Evolutionary conservation across 2,797 vertebrate species (phyloP).

Genomic region (Pipistrellus pipistrellus): DNA sequence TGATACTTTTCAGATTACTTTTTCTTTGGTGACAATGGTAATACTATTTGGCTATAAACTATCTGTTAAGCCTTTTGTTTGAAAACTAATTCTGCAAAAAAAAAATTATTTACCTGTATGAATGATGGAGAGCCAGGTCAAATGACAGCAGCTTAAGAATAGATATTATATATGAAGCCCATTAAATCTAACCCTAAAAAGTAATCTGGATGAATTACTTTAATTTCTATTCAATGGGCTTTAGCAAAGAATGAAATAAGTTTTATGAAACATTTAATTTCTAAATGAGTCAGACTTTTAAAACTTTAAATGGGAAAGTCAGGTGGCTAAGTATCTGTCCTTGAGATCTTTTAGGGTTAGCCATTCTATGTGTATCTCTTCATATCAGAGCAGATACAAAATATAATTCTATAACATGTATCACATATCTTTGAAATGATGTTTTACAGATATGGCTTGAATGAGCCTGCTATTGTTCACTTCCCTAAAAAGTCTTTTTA

Average conservation of each 20-base stretch:
- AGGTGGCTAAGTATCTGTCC: constrained; percentile 33
- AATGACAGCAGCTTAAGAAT: neutral
- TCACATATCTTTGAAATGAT: constrained; percentile 60
- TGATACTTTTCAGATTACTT: neutral
- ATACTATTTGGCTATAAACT: neutral
- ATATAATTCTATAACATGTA: constrained; percentile 20
- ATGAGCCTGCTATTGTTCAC: constrained; percentile 45
- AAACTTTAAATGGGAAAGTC: constrained; percentile 45
- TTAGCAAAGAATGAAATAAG: neutral
- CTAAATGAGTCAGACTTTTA: constrained; percentile 2
- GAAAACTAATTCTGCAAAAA: constrained; percentile 36
- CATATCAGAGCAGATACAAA: constrained; percentile 43
- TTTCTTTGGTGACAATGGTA: constrained; percentile 25
- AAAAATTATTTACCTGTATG: constrained; percentile 28
- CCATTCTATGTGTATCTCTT: constrained; percentile 47
- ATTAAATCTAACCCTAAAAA: constrained; percentile 37
- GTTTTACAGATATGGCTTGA: constrained; percentile 54
- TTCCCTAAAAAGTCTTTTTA: constrained; percentile 38
- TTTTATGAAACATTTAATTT: constrained; percentile 53
- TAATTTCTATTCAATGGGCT: constrained; percentile 32
- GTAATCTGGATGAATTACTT: constrained; percentile 38
- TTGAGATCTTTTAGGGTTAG: constrained; percentile 50
- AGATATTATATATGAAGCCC: neutral
- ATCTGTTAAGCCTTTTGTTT: constrained; percentile 38
- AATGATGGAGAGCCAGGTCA: constrained; percentile 13